Conservation (phyloP, 2,113 vertebrate species). For the Uropsilus gracilis region DNA sequence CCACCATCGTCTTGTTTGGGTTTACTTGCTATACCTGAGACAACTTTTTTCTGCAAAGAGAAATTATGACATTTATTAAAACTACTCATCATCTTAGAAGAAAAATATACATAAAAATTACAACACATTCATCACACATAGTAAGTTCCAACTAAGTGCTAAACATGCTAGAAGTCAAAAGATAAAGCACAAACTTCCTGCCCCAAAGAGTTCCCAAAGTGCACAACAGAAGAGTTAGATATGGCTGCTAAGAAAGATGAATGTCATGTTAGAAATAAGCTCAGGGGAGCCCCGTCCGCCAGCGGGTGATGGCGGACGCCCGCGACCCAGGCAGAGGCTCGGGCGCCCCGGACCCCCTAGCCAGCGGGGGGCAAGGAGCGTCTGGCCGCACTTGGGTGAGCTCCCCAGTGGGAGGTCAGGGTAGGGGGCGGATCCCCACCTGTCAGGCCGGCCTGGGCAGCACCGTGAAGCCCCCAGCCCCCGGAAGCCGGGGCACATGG, state of each 20-base stretch:
- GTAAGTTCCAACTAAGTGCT: background rate
- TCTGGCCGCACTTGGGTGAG: no score
- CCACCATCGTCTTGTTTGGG: conserved; percentile 76
- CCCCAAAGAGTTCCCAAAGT: background rate
- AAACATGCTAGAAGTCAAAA: background rate
- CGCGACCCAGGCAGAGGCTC: no score
- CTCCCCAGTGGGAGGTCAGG: no score
- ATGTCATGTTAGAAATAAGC: background rate
- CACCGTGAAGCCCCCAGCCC: no score
- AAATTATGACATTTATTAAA: conserved; percentile 43
- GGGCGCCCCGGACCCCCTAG: no score
- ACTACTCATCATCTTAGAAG: background rate
- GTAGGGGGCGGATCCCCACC: no score
- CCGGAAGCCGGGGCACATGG: no score
- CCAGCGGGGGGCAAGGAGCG: no score
- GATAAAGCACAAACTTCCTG: background rate
- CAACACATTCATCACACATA: background rate
- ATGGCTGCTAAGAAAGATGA: background rate
- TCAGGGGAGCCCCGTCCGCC: no score
- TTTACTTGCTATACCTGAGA: conserved; percentile 73
- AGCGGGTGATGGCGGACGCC: no score
- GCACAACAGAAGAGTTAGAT: background rate
- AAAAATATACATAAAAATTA: background rate
- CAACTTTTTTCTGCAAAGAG: conserved; percentile 87
- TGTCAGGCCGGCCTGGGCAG: no score